Percentiles rank a stretch among this genome's conserved stretches.
Conservation (phyloP, 2,888 invertebrate genomes). For the Drosophila siamana region DNA sequence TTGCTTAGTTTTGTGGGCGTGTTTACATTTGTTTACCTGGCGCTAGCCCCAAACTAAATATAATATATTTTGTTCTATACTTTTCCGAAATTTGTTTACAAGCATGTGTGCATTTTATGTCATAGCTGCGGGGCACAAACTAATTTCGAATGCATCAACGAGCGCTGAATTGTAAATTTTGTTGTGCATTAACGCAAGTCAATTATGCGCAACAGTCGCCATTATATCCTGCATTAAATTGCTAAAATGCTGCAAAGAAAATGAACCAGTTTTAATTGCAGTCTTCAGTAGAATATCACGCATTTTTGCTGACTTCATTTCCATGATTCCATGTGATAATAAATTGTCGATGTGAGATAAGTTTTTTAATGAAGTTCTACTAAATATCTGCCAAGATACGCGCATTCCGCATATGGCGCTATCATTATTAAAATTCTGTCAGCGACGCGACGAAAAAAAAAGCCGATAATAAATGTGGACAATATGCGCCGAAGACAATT, state of each 20-base stretch:
- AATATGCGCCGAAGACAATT: background rate
- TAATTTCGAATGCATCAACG: slow-evolving; percentile 7
- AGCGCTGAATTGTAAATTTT: background rate
- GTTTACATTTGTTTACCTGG: slow-evolving; percentile 39
- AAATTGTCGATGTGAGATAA: slow-evolving; percentile 4
- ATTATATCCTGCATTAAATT: no score
- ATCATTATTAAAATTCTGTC: slow-evolving; percentile 14
- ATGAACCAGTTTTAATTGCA: no score
- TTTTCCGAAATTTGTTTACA: slow-evolving; percentile 34
- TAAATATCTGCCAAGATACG: background rate
- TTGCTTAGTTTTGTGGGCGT: slow-evolving; percentile 32
- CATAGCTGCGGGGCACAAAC: background rate
- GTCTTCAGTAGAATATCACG: no score
- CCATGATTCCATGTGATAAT: slow-evolving; percentile 2
- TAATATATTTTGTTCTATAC: slow-evolving; percentile 34
- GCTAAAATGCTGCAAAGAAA: no score
- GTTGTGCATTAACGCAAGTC: background rate
- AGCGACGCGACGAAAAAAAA: slow-evolving; percentile 6
- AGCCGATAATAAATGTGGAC: background rate
- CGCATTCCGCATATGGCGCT: slow-evolving; percentile 11
- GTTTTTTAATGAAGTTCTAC: slow-evolving; percentile 12
- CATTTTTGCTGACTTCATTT: slow-evolving; percentile 1
- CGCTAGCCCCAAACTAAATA: slow-evolving; percentile 15
- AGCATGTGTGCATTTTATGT: slow-evolving; percentile 30
- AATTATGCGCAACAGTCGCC: background rate